A percentile compares a stretch with the other conserved stretches of the same genome.
Conservation (phyloP, 2,113 vertebrate species). For the Seriola aureovittata region DNA sequence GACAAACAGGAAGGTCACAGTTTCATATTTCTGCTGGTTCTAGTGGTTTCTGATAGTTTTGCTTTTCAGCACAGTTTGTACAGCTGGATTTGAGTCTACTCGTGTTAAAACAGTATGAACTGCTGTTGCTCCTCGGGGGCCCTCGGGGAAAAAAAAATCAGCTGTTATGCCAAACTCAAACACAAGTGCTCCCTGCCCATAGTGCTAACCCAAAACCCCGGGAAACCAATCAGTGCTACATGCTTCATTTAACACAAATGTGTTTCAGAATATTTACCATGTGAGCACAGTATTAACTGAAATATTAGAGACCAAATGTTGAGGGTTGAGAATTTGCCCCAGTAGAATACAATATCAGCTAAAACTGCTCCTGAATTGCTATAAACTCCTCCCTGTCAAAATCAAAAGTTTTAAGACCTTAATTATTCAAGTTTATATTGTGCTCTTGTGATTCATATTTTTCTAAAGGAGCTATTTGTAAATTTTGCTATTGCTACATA, state of each 20-base stretch:
- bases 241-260: not conserved
- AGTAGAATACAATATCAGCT: not conserved
- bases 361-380: not conserved
- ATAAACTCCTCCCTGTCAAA: not conserved
- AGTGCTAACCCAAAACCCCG: no score
- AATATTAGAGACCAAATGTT: not conserved
- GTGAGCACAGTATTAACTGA: not conserved
- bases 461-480: no score
- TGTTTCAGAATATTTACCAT: not conserved
- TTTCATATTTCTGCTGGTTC: conserved; percentile 2
- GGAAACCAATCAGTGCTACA: not conserved
- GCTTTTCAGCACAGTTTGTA: not conserved
- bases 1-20: not conserved
- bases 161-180: not conserved
- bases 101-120: not conserved
- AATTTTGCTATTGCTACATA: no score
- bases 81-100: not conserved
- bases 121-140: not conserved
- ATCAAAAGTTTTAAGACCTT: not conserved
- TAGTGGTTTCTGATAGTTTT: not conserved
- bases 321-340: not conserved
- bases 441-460: not conserved
- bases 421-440: not conserved
- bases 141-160: not conserved
- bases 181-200: not conserved